Evolutionary conservation across 2,888 invertebrate genomes (phyloP).

Genomic region (Idaea dimidiata): DNA sequence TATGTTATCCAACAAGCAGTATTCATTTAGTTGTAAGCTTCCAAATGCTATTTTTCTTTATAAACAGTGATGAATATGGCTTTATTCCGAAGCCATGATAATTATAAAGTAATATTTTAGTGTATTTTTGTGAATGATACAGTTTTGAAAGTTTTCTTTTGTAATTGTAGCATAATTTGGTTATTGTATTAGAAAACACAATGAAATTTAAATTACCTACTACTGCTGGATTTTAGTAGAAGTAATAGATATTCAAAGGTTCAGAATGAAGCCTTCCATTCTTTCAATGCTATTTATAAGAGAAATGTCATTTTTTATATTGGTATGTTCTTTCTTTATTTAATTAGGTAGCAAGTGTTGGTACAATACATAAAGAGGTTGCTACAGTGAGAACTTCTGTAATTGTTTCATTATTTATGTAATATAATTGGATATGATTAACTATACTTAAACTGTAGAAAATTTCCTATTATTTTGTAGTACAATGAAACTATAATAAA

Average conservation of each 20-base stretch:
- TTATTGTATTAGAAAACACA: too few species aligned
- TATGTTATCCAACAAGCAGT: constrained; percentile 67
- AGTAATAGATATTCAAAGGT: too few species aligned
- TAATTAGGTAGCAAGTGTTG: constrained; percentile 35
- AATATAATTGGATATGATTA: constrained; percentile 56
- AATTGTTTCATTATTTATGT: constrained; percentile 76
- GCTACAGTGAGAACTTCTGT: constrained; percentile 61
- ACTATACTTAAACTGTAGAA: constrained; percentile 67
- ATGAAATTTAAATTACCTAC: too few species aligned
- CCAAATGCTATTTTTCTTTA: constrained; percentile 33
- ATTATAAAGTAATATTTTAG: not conserved
- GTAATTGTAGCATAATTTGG: too few species aligned
- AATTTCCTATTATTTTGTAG: constrained; percentile 81
- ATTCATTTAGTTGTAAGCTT: constrained; percentile 59
- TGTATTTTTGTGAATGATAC: not conserved
- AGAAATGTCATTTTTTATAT: constrained; percentile 25
- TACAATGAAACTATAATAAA: constrained; percentile 79
- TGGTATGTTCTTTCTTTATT: constrained; percentile 30
- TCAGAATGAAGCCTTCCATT: too few species aligned
- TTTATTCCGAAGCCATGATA: not conserved
- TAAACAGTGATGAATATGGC: not conserved
- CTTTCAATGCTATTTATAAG: too few species aligned
- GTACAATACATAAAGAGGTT: constrained; percentile 47
- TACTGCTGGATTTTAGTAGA: too few species aligned
- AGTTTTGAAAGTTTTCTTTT: too few species aligned